phyloP scores from a whole-genome alignment of 2,888 invertebrate species.

The Ditula angustiorana region DNA sequence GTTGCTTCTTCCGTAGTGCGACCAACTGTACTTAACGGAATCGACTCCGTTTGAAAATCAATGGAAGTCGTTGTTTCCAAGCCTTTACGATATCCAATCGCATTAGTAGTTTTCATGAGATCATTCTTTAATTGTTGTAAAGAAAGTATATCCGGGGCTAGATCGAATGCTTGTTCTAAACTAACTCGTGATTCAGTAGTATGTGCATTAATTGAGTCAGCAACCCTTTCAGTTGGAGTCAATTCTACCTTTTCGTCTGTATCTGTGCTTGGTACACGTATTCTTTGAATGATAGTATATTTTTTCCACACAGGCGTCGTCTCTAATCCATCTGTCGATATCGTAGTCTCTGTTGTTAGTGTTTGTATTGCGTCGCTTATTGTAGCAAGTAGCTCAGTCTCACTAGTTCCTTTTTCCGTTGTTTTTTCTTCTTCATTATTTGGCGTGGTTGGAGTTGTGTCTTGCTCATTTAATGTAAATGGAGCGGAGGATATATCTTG shows the following conservation, averaged over 20 bases:
- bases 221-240: slow-evolving; percentile 43
- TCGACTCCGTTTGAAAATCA: slow-evolving; percentile 16
- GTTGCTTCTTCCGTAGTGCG: slow-evolving; percentile 24
- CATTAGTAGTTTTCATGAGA: slow-evolving; percentile 43
- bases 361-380: background rate
- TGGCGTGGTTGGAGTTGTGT: background rate
- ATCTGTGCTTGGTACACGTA: slow-evolving; percentile 43
- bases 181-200: slow-evolving; percentile 49
- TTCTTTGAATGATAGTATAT: slow-evolving; percentile 55
- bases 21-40: slow-evolving; percentile 29
- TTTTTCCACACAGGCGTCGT: slow-evolving; percentile 39
- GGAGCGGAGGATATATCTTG: background rate
- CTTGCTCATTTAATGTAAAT: background rate
- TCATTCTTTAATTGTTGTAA: slow-evolving; percentile 53
- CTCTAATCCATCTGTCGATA: slow-evolving; percentile 18
- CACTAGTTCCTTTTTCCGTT: background rate
- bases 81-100: background rate
- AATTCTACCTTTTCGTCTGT: slow-evolving; percentile 40
- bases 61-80: slow-evolving; percentile 21
- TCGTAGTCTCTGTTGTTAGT: background rate
- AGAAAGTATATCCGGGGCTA: slow-evolving; percentile 54
- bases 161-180: slow-evolving; percentile 50
- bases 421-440: background rate
- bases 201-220: slow-evolving; percentile 54
- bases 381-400: background rate